Evolutionary conservation across 2,797 vertebrate species (phyloP).

Genomic region (Notamacropus eugenii): DNA sequence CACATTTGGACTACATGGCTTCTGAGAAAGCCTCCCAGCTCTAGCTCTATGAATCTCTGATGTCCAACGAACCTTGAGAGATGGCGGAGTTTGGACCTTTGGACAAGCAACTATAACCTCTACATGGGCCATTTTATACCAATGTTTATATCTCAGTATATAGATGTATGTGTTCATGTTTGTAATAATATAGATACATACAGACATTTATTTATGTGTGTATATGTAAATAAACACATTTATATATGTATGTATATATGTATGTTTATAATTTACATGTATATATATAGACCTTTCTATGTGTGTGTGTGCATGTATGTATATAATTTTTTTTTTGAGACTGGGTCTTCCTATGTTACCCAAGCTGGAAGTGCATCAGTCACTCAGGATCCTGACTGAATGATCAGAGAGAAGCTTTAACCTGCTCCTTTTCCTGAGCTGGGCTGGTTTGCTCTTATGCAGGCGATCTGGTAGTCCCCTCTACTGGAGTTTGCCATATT

Average conservation of each 20-base stretch:
- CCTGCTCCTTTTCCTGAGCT: neutral
- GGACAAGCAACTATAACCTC: neutral
- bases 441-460: neutral
- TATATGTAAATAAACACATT: no score
- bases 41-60: neutral
- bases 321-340: no score
- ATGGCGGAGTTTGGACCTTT: neutral
- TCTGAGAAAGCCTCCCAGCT: neutral
- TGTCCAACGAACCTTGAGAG: neutral
- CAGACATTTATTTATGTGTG: neutral
- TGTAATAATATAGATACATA: neutral
- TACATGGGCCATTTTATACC: neutral
- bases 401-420: neutral
- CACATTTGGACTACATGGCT: neutral
- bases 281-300: no score
- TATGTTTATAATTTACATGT: no score
- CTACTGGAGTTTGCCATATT: neutral
- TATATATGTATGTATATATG: no score
- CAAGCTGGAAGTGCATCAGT: neutral
- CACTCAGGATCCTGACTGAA: neutral
- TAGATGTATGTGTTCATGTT: neutral
- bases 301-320: no score
- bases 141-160: neutral
- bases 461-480: neutral
- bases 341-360: neutral